Evolutionary conservation across 2,888 invertebrate species (phyloP).

Genomic region (Nephrocerus scutellatus): DNA sequence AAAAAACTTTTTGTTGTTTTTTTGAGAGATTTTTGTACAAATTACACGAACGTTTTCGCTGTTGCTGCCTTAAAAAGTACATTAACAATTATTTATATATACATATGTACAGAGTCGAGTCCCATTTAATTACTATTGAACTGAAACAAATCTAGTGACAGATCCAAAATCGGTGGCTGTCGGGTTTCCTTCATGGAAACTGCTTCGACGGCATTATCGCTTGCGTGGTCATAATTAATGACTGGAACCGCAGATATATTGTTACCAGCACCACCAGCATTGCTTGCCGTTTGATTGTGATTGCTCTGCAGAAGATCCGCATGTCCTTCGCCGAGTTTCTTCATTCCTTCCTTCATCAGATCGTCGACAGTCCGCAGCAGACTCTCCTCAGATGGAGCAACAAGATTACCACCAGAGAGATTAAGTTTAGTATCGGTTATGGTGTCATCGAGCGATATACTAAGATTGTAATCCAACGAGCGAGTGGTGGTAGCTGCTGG

Average conservation of each 20-base stretch:
- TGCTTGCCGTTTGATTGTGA: background rate
- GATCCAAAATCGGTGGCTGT: conserved; percentile 35
- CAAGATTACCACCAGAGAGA: conserved; percentile 39
- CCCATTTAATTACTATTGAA: conserved; percentile 40
- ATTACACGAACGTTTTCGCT: too few relatives aligned
- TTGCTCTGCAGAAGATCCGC: conserved; percentile 18
- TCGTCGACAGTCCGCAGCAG: conserved; percentile 42
- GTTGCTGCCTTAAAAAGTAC: too few relatives aligned
- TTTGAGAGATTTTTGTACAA: too few relatives aligned
- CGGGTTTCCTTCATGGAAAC: conserved; percentile 39
- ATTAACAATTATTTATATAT: too few relatives aligned
- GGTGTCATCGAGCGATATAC: conserved; percentile 44
- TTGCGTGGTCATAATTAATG: conserved; percentile 43
- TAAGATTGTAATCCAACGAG: conserved; percentile 40
- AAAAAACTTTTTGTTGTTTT: too few relatives aligned
- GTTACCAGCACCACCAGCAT: conserved; percentile 23
- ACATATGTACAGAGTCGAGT: too few relatives aligned
- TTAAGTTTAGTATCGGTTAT: conserved; percentile 44
- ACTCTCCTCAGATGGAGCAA: conserved; percentile 45
- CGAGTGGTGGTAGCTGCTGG: conserved; percentile 24
- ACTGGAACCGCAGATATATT: conserved; percentile 21
- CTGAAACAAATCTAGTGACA: conserved; percentile 44
- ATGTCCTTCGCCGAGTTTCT: conserved; percentile 26
- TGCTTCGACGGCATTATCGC: conserved; percentile 47
- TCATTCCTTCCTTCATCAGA: conserved; percentile 35